These are phyloP conservation scores for Styela plicata DNA, from an alignment of 23 tunicate genomes.

Conservation along the genomic window DNA sequence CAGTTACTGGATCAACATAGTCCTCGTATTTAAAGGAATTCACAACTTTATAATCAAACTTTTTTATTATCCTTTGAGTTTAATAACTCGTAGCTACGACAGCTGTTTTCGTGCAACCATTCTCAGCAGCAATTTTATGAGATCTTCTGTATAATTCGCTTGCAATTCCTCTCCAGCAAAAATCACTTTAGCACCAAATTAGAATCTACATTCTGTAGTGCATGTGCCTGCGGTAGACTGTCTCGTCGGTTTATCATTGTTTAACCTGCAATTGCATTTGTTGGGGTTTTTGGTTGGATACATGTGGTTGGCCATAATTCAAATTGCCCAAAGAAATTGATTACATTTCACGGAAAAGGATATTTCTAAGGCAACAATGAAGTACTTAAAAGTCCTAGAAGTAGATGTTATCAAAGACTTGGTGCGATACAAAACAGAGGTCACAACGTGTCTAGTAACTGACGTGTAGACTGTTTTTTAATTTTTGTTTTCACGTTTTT, in stretches of 20 bases:
- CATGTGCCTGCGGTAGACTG: no score
- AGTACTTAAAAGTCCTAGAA: no score
- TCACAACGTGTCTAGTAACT: no score
- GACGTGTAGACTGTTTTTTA: no score
- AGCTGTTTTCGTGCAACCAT: background rate
- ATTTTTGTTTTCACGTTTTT: no score
- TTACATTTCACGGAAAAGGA: background rate
- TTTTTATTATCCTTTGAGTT: background rate
- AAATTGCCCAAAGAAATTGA: background rate
- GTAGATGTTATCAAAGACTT: no score
- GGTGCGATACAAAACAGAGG: no score
- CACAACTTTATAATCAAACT: background rate
- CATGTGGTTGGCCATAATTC: background rate
- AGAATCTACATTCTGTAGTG: no score
- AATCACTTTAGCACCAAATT: background rate
- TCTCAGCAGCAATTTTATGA: background rate
- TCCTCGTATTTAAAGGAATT: background rate
- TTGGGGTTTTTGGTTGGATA: no score
- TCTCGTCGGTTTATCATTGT: no score
- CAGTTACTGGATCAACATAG: background rate
- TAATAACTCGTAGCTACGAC: background rate
- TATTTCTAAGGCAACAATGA: background rate
- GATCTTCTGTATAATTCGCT: background rate
- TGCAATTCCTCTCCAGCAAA: background rate
- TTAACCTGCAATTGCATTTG: no score